Base-by-base conservation (phyloP, 37 sponge, comb jelly and placozoan species). In the Tethya wilhelma region DNA sequence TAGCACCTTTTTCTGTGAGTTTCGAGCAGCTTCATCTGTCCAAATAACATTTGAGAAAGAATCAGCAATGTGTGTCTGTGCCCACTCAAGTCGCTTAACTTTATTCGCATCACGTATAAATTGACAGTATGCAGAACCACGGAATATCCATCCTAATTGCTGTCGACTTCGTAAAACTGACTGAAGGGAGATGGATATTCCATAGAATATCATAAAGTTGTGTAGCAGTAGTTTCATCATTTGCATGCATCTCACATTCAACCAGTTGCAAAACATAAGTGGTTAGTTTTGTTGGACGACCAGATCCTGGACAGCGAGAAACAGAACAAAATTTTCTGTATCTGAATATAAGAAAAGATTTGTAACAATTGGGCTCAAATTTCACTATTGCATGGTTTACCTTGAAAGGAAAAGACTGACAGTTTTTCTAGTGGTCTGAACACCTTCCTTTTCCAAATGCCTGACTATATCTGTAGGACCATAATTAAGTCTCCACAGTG, bases 221-320 rank as follows among this genome's bases (percentile, higher is more conserved):
- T 11, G 38, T 20, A 20, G 80, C 80, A 26, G 80, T 79, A 36
- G 80, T 79, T 79, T 79, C 69, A 38, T 79, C 80, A 79, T 79
- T 69, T 17, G 32, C 55, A 14, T 34, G 55, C 80, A 79, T 79
- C 29, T 26, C 20, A 7, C 49, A n/a, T 38, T 79, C 80, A 19
- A 79, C 80, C 26, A 67, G 23, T 30, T 26, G 46, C 28, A 53
- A 23, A 12, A 78, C 79, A 32, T 25, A 17, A 23, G 22, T 25
- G 33, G n/a, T 64, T 19, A 66, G 64, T 44, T 63, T 78, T 41
- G 79, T 32, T 19, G 79, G 79, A 8, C 79, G 79, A 26, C 79
- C 79, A 29, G 67, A 78, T 4, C 79, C 79, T 38, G 42, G 70
- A 3, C 36, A 28, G 23, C 75, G 75, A 19, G 70, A 42, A 38